Percentiles rank a stretch among this genome's conserved stretches.
Conservation (phyloP, 2,797 vertebrate species). For the Lophius americanus region DNA sequence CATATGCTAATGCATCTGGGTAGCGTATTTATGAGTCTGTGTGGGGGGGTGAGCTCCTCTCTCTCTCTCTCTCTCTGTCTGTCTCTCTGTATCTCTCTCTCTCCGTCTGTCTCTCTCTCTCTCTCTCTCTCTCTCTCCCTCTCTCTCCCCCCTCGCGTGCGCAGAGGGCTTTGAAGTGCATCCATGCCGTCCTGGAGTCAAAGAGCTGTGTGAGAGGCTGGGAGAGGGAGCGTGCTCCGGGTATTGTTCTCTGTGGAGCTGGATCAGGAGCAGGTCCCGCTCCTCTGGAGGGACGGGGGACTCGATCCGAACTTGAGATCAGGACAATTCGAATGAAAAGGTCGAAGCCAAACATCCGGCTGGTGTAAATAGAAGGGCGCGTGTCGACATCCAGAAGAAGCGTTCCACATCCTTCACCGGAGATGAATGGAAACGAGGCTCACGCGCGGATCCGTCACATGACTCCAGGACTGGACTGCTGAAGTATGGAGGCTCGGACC, state of each 20-base stretch:
- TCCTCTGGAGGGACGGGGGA: slow-evolving; percentile 39
- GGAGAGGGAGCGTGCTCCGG: slow-evolving; percentile 16
- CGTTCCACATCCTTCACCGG: slow-evolving; percentile 17
- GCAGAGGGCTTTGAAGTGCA: slow-evolving; percentile 64
- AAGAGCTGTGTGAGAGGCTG: slow-evolving; percentile 19
- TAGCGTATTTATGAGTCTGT: slow-evolving; percentile 61
- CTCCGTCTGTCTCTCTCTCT: slow-evolving; percentile 4
- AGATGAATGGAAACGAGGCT: slow-evolving; percentile 38
- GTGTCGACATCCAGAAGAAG: slow-evolving; percentile 6
- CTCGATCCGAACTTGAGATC: slow-evolving; percentile 58
- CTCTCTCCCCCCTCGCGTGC: slow-evolving; percentile 28
- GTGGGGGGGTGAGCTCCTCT: slow-evolving; percentile 1
- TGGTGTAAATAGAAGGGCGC: slow-evolving; percentile 12
- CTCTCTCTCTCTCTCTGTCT: slow-evolving; percentile 26
- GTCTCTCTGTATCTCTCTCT: slow-evolving; percentile 1
- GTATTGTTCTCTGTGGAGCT: slow-evolving; percentile 62
- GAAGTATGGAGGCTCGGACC: slow-evolving; percentile 45
- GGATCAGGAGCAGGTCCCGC: slow-evolving; percentile 38
- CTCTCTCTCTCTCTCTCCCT: slow-evolving; percentile 25
- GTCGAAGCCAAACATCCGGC: slow-evolving; percentile 4
- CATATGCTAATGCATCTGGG: slow-evolving; percentile 83
- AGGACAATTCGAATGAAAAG: slow-evolving; percentile 30
- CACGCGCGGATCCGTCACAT: slow-evolving; percentile 40
- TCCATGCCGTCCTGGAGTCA: slow-evolving; percentile 69
- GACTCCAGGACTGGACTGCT: slow-evolving; percentile 37